A percentile compares a stretch with the other conserved stretches of the same genome.
Evolutionary conservation across 1,140 invertebrate genomes (phyloP).

Genomic region (Trichomalopsis sarcophagae): DNA sequence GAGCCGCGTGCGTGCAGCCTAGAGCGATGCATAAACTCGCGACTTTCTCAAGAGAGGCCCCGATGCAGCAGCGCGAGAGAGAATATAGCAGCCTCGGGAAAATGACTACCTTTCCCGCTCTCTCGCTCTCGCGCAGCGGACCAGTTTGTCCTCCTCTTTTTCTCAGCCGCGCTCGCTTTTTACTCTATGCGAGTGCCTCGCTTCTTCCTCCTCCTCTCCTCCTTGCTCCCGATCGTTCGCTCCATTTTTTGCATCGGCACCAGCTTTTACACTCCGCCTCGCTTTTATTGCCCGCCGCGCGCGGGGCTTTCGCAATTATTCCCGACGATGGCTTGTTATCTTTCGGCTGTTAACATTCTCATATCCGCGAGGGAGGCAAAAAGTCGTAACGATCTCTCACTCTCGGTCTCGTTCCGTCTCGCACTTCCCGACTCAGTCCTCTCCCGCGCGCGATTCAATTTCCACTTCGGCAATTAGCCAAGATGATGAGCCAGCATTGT

Average conservation of each 20-base stretch:
- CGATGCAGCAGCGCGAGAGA: slow-evolving; percentile 27
- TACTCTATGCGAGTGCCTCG: neutral
- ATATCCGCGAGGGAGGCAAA: neutral
- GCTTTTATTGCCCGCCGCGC: neutral
- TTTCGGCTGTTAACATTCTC: slow-evolving; percentile 1
- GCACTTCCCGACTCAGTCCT: neutral
- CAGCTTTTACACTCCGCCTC: neutral
- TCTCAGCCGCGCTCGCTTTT: slow-evolving; percentile 25
- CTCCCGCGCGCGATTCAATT: neutral
- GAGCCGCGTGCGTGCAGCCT: slow-evolving; percentile 13
- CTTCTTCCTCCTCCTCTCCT: neutral
- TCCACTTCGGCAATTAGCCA: neutral
- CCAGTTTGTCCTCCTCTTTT: slow-evolving; percentile 6
- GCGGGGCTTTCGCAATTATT: neutral
- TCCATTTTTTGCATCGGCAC: neutral
- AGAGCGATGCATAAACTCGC: slow-evolving; percentile 23
- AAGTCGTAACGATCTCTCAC: neutral
- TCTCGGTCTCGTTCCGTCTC: neutral
- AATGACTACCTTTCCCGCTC: slow-evolving; percentile 42
- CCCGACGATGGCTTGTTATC: neutral
- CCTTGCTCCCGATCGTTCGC: slow-evolving; percentile 29
- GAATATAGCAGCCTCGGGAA: slow-evolving; percentile 37
- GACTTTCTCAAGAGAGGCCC: slow-evolving; percentile 45
- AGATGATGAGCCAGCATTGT: slow-evolving; percentile 19
- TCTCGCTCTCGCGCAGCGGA: neutral